Evolutionary conservation across 2,113 vertebrate species (phyloP).

Genomic region (Pholis gunnellus): DNA sequence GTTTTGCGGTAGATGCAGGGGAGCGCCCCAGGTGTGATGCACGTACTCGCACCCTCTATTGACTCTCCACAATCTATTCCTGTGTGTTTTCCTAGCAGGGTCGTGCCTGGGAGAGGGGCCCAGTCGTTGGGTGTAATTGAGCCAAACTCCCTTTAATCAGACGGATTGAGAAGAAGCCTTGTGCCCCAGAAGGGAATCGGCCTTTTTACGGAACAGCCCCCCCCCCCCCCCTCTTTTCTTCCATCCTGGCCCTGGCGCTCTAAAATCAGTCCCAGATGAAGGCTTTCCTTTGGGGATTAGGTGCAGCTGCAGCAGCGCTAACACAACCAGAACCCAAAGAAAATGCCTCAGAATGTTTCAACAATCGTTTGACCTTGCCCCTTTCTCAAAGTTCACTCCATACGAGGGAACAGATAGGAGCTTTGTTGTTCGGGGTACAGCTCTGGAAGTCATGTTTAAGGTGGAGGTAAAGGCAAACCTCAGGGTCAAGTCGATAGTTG

Average conservation of each 20-base stretch:
- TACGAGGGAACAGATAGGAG: slow-evolving; percentile 23
- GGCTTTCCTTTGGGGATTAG: slow-evolving; percentile 79
- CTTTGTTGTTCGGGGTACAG: slow-evolving; percentile 26
- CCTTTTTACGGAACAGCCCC: slow-evolving; percentile 62
- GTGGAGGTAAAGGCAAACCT: slow-evolving; percentile 33
- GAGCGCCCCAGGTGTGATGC: slow-evolving; percentile 53
- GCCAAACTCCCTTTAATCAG: slow-evolving; percentile 83
- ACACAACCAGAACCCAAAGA: slow-evolving; percentile 58
- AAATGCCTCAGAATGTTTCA: slow-evolving; percentile 45
- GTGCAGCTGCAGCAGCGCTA: slow-evolving; percentile 75
- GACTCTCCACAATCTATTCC: slow-evolving; percentile 42
- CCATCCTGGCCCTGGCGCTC: slow-evolving; percentile 36
- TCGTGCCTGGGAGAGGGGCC: slow-evolving; percentile 53
- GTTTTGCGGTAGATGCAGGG: slow-evolving; percentile 30
- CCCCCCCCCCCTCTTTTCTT: slow-evolving; percentile 55
- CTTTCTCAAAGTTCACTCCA: slow-evolving; percentile 46
- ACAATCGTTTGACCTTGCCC: slow-evolving; percentile 64
- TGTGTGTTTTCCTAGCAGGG: slow-evolving; percentile 61
- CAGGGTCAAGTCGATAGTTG: slow-evolving; percentile 43
- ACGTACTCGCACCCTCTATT: slow-evolving; percentile 29
- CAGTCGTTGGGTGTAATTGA: slow-evolving; percentile 79
- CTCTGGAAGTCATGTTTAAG: slow-evolving; percentile 28
- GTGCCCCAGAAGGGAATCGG: slow-evolving; percentile 64
- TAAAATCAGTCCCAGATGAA: slow-evolving; percentile 84
- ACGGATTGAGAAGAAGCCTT: slow-evolving; percentile 66